Evolutionary conservation across 2,797 vertebrate genomes (phyloP).

Genomic region (Parauchenoglanis punctatus): DNA sequence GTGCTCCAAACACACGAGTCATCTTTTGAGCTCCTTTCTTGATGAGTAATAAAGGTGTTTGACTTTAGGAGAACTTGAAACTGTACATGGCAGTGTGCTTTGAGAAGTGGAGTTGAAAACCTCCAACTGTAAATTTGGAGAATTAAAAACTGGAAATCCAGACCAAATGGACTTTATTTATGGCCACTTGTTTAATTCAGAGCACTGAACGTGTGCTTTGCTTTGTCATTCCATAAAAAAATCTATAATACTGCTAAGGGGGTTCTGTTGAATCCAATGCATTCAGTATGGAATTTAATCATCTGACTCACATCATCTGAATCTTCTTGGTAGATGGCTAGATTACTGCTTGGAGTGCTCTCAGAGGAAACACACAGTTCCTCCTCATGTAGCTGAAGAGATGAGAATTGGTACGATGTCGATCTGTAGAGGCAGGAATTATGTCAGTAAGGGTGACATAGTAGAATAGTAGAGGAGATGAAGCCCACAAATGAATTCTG

Average conservation of each 20-base stretch:
- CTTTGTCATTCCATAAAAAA: background rate
- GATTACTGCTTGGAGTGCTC: conserved; percentile 66
- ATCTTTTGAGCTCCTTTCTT: background rate
- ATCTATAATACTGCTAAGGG: background rate
- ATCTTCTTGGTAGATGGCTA: conserved; percentile 65
- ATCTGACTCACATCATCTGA: conserved; percentile 72
- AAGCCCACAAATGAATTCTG: background rate
- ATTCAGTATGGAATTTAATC: background rate
- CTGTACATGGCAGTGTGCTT: background rate
- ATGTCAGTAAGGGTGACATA: background rate
- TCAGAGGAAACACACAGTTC: conserved; percentile 56
- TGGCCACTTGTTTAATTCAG: background rate
- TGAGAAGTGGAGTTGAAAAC: background rate
- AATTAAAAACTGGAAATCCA: background rate
- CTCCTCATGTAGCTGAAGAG: conserved; percentile 72
- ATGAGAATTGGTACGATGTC: conserved; percentile 74
- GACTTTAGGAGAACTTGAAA: background rate
- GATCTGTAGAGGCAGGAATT: conserved; percentile 61
- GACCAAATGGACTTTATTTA: too few species aligned
- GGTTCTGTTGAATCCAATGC: background rate
- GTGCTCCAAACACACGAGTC: background rate
- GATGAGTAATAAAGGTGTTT: background rate
- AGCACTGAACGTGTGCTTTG: background rate
- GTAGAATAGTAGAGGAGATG: background rate
- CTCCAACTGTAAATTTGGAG: background rate